Percentiles rank a stretch among this genome's conserved stretches.
Evolutionary conservation across 2,113 vertebrate genomes (phyloP).

Genomic region (Oenanthe oenanthe): DNA sequence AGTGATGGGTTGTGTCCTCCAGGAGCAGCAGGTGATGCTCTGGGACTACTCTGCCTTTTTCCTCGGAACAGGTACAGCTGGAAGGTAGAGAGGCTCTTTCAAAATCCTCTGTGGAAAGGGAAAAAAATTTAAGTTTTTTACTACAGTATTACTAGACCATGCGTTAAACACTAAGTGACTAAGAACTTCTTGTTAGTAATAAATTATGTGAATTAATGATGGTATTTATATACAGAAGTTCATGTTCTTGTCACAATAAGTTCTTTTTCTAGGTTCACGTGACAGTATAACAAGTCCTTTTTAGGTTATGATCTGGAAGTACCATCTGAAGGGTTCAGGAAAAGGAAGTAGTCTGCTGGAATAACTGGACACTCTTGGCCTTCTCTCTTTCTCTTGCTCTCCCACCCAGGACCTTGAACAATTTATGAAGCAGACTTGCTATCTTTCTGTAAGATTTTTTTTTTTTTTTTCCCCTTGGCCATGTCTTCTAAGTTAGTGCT

Average conservation of each 20-base stretch:
- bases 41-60: neutral
- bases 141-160: neutral
- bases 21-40: neutral
- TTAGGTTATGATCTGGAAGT: neutral
- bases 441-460: neutral
- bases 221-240: neutral
- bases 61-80: neutral
- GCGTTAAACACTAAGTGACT: neutral
- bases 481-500: neutral
- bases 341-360: neutral
- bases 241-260: neutral
- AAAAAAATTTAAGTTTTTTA: neutral
- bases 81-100: neutral
- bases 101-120: neutral
- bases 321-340: neutral
- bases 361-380: neutral
- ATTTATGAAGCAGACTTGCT: neutral
- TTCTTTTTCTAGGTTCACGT: neutral
- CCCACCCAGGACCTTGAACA: neutral
- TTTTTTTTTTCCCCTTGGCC: neutral
- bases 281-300: neutral
- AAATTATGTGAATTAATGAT: neutral
- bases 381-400: neutral
- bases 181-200: neutral
- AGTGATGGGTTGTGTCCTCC: neutral